phyloP scores from a whole-genome alignment of 2,888 invertebrate genomes.

The Cactoblastis cactorum region DNA sequence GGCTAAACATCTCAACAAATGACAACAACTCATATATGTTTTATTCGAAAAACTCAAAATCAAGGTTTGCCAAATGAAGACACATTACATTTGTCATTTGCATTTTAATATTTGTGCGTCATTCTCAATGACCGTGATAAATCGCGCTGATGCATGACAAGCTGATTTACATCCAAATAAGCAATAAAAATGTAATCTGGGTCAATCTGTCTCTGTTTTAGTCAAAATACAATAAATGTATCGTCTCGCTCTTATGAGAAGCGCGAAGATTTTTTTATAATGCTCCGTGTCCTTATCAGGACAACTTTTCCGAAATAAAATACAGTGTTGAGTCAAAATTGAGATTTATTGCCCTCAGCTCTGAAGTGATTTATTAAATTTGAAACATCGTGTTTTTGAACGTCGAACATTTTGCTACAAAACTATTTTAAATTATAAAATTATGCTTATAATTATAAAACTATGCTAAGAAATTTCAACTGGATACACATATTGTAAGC shows the following conservation, averaged over 20 bases:
- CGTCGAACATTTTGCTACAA: background rate
- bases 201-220: background rate
- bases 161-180: background rate
- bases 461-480: no score
- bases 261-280: background rate
- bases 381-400: constrained; percentile 1
- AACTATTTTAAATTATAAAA: no score
- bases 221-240: background rate
- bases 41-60: background rate
- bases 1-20: no score
- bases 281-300: background rate
- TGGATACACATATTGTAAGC: no score
- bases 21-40: no score
- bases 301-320: constrained; percentile 1
- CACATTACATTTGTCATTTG: background rate
- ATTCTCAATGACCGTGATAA: background rate
- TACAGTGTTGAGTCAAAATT: constrained; percentile 1
- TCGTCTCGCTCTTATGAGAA: background rate
- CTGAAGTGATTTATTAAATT: constrained; percentile 3
- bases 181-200: background rate
- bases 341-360: constrained; percentile 4
- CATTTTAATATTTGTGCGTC: background rate
- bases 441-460: no score
- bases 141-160: background rate
- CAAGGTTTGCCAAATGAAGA: background rate